A percentile compares a stretch with the other conserved stretches of the same genome.
phyloP scores from a whole-genome alignment of 2,797 vertebrate species.

The Poecile montanus region DNA sequence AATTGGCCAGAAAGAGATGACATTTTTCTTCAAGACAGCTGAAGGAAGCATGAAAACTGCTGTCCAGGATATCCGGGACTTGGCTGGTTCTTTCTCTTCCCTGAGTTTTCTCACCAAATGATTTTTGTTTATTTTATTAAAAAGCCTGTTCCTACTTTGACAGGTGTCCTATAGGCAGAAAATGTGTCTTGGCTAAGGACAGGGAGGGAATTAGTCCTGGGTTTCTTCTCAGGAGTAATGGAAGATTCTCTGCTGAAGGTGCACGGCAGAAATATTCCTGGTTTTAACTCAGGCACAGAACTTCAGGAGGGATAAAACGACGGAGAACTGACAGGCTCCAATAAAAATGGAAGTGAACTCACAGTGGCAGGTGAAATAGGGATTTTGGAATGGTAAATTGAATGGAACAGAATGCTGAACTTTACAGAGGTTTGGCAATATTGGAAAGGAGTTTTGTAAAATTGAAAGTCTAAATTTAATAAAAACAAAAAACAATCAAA shows the following conservation, averaged over 20 bases:
- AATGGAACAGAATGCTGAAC: background rate
- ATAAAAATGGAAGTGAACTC: background rate
- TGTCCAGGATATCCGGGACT: slow-evolving; percentile 79
- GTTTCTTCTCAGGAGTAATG: slow-evolving; percentile 45
- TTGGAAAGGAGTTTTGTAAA: background rate
- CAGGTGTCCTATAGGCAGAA: slow-evolving; percentile 71
- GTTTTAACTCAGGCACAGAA: background rate
- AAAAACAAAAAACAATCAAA: too few species aligned
- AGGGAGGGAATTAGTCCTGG: slow-evolving; percentile 38
- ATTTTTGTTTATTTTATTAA: slow-evolving; percentile 74
- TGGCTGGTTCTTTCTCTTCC: slow-evolving; percentile 66
- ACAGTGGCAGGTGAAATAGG: background rate
- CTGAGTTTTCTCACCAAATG: slow-evolving; percentile 55
- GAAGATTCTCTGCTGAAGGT: slow-evolving; percentile 37
- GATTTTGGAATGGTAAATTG: background rate
- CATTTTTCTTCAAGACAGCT: slow-evolving; percentile 76
- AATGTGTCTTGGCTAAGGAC: background rate
- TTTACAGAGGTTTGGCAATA: background rate
- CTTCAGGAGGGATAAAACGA: background rate
- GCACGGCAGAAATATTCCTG: background rate
- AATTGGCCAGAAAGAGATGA: slow-evolving; percentile 65
- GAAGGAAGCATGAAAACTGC: slow-evolving; percentile 72
- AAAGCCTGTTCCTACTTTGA: slow-evolving; percentile 69
- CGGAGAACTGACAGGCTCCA: background rate
- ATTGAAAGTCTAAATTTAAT: background rate